Evolutionary conservation across 2,113 vertebrate species (phyloP).

Genomic region (Dasyprocta punctata): DNA sequence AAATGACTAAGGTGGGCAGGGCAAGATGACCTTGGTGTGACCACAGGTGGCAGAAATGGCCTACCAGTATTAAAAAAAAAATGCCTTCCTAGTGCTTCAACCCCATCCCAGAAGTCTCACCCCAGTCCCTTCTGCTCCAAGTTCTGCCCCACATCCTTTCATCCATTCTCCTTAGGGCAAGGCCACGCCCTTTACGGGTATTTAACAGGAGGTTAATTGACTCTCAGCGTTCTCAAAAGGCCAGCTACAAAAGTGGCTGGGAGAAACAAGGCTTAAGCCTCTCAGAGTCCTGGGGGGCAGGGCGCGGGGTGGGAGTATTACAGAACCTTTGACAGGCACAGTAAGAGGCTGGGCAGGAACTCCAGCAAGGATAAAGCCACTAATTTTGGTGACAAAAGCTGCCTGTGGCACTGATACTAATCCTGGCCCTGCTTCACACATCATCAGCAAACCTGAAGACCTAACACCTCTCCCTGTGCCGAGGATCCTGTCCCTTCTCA

Average conservation of each 20-base stretch:
- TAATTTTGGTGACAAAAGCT: background rate
- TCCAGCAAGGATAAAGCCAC: background rate
- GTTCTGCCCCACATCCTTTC: background rate
- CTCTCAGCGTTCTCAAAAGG: conserved; percentile 37
- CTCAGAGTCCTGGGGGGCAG: background rate
- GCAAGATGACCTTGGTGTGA: background rate
- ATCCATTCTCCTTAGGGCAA: background rate
- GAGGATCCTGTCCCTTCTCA: background rate
- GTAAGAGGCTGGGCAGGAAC: background rate
- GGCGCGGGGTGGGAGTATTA: background rate
- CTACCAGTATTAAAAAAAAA: background rate
- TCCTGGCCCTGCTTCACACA: background rate
- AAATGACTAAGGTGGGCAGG: background rate
- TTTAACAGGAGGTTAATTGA: background rate
- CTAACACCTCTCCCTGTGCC: background rate
- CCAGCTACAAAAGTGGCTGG: background rate
- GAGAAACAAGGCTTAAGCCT: background rate
- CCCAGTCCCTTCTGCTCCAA: background rate
- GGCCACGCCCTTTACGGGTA: background rate
- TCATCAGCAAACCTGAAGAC: background rate
- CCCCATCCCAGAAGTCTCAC: background rate
- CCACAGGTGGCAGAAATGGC: background rate
- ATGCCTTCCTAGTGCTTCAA: background rate
- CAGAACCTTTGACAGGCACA: background rate
- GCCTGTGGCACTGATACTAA: background rate